phyloP scores from a whole-genome alignment of 2,888 invertebrate species.

The Scelioninae gen. 1 region DNA sequence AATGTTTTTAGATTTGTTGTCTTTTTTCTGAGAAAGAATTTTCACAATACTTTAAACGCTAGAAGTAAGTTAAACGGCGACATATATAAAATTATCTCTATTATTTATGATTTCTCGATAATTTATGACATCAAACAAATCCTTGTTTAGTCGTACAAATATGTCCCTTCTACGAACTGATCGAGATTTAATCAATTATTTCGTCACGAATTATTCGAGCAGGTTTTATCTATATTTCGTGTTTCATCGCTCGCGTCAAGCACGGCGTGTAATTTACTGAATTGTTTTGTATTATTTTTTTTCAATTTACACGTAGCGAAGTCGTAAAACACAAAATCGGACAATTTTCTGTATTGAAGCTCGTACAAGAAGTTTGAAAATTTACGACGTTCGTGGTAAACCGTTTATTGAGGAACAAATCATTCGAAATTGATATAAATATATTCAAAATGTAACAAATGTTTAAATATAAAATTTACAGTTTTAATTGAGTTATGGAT shows the following conservation, averaged over 20 bases:
- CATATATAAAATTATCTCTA: no score
- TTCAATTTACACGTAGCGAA: constrained; percentile 48
- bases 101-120: not conserved
- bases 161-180: not conserved
- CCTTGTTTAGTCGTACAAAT: not conserved
- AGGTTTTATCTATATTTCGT: constrained; percentile 35
- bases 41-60: no score
- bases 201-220: constrained; percentile 12
- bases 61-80: no score
- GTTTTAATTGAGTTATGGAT: not conserved
- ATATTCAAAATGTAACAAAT: constrained; percentile 15
- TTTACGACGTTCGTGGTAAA: constrained; percentile 41
- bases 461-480: not conserved
- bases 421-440: constrained; percentile 32
- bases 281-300: no score
- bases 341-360: constrained; percentile 43
- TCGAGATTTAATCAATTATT: constrained; percentile 31
- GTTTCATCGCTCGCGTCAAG: constrained; percentile 14
- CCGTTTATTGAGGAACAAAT: constrained; percentile 52
- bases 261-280: constrained; percentile 46
- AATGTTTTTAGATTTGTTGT: not conserved
- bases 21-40: not conserved
- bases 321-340: constrained; percentile 43
- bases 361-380: constrained; percentile 47
- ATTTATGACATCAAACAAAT: not conserved